These are phyloP conservation scores for Anorthoa munda DNA, from an alignment of 2,888 invertebrate genomes.

Conservation along the genomic window DNA sequence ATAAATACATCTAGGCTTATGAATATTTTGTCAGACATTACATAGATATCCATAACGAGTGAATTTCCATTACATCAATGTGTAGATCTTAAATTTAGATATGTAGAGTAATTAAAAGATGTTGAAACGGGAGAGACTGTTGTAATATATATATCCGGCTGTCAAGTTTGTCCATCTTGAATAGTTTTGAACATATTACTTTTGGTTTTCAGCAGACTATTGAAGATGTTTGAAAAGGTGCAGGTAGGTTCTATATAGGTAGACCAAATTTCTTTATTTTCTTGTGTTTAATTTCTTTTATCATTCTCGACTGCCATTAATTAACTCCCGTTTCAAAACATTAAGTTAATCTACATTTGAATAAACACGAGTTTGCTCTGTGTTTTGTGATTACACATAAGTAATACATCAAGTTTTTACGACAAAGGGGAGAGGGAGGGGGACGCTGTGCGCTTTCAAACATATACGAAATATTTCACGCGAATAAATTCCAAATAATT, in stretches of 20 bases:
- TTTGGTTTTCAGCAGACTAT: slow-evolving; percentile 12
- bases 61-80: slow-evolving; percentile 65
- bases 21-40: slow-evolving; percentile 53
- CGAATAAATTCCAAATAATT: slow-evolving; percentile 72
- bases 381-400: slow-evolving; percentile 61
- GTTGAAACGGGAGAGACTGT: slow-evolving; percentile 69
- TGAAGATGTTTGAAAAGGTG: slow-evolving; percentile 1
- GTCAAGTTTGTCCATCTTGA: slow-evolving; percentile 10
- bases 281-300: neutral
- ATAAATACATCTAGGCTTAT: slow-evolving; percentile 42
- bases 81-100: slow-evolving; percentile 77
- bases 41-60: slow-evolving; percentile 57
- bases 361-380: slow-evolving; percentile 65
- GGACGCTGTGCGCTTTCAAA: slow-evolving; percentile 72
- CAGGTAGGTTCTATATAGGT: neutral
- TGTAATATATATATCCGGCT: neutral
- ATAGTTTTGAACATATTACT: slow-evolving; percentile 41
- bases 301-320: slow-evolving; percentile 23
- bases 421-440: slow-evolving; percentile 43
- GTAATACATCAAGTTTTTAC: slow-evolving; percentile 37
- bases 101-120: slow-evolving; percentile 74
- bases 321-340: slow-evolving; percentile 64
- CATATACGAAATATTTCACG: slow-evolving; percentile 54
- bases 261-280: neutral
- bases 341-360: slow-evolving; percentile 68